Evolutionary conservation across 2,113 vertebrate species (phyloP), one percentile per base, ranked within the genome.

Genomic region (Pteronura brasiliensis): DNA sequence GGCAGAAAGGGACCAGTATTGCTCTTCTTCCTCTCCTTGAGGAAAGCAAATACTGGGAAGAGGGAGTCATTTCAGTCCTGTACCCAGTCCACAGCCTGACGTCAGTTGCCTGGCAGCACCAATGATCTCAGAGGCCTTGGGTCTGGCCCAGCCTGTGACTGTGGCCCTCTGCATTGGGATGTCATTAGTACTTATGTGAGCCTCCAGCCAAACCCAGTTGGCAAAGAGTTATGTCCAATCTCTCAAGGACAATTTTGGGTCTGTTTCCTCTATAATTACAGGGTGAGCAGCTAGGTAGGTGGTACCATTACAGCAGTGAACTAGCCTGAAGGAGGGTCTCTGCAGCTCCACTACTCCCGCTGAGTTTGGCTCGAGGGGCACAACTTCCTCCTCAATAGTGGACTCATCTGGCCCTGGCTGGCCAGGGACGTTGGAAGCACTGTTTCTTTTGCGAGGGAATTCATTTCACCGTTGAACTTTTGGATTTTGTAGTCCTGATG

Each of bases 221-320:
- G 95, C 88, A 81, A 31, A n/a, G 82, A 81, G 39, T 44, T n/a
- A 52, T 14, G 49, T 92, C 79, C 90, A 96, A 61, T 92, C 89
- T 82, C 81, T 85, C 82, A 89, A 93, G 96, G 94, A 95, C 77
- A 95, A 77, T 95, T 97, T 82, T 88, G 69, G 69, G 83, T 57
- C 88, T 15, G 25, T 90, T 98, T 93, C 90, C 95, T 96, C 71
- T 93, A 55, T 92, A 93, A 95, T 97, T 92, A 90, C 1, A 69
- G 90, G 81, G 93, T 44, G 39, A 86, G 67, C 6, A 25, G 63
- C 36, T 47, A 59, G 90, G 57, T 87, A 39, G 91, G 74, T 13
- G 55, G 47, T 91, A 59, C 77, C 83, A 17, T 80, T 17, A 36
- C 36, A 57, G 76, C 21, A 72, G 79, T 67, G 49, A 82, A 65